Base-by-base conservation (phyloP, 2,113 vertebrate genomes). In the Dendropsophus ebraccatus region DNA sequence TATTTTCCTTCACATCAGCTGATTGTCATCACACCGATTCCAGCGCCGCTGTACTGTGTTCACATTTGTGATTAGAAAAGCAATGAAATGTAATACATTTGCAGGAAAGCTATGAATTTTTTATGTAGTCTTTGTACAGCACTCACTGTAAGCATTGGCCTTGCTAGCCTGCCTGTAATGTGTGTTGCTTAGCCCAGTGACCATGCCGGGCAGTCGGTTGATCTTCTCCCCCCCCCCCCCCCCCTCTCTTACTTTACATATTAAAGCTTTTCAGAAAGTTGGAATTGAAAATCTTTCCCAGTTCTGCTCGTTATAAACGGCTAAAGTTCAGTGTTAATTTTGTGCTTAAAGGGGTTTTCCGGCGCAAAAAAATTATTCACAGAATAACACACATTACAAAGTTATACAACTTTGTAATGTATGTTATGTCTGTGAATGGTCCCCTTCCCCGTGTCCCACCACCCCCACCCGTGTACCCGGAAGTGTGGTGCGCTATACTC, bases 241-340 rank as follows among this genome's bases (percentile, higher is more conserved):
- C n/a, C n/a, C n/a, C n/a, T n/a, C n/a, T 41, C 41, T 8, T 41
- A 41, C 77, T 16, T 37, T 79, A 62, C 54, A 62, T 21, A 80
- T 80, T 80, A 45, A 54, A 80, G 56, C 54, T 45, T 69, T 60
- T 45, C n/a, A 17, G 54, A 80, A 62, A 80, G 77, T 28, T 62
- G 56, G 45, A 62, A 80, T 80, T 80, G 77, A 62, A 80, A 60
- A 80, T 41, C 19, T 80, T 80, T 62, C 41, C 30, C 52, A 80
- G 77, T 21, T 62, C 35, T 80, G 35, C 45, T 28, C 35, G 7
- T 79, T 79, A 16, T 41, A 23, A 62, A 60, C 45, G 45, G 50
- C 52, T 60, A 32, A 23, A 62, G 54, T 80, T 62, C 23, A 60
- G 52, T 5, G 11, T 60, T 80, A 23, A 41, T 80, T 80, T 56